Percentiles rank a stretch among this genome's conserved stretches.
Evolutionary conservation across 2,888 invertebrate species (phyloP).

Genomic region (Nasonovia ribisnigri): DNA sequence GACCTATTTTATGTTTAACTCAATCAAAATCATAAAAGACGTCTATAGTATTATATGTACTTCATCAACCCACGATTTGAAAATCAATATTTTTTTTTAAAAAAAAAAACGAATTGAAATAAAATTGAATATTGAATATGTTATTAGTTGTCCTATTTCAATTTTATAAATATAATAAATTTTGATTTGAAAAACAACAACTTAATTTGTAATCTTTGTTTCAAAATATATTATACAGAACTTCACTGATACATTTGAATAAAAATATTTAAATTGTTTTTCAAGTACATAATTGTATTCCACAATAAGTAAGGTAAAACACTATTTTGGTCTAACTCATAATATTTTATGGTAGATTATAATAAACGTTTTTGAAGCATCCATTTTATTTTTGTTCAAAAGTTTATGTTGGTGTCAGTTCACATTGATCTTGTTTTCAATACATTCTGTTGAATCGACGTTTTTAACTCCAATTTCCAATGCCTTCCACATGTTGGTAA

Average conservation of each 20-base stretch:
- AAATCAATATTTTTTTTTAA: conserved; percentile 75
- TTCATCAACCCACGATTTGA: conserved; percentile 74
- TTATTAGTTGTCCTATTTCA: neutral
- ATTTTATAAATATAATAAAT: neutral
- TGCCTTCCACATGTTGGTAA: neutral
- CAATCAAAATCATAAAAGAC: no score
- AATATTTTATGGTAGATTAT: neutral
- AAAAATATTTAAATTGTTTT: neutral
- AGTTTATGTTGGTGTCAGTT: neutral
- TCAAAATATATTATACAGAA: neutral
- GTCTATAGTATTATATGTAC: no score
- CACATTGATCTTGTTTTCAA: neutral
- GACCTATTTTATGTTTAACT: no score
- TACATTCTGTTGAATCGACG: neutral
- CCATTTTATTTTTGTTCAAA: neutral
- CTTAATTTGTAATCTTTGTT: neutral
- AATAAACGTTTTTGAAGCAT: neutral
- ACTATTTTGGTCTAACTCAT: neutral
- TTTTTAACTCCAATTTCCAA: neutral
- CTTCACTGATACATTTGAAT: neutral
- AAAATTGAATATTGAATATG: conserved; percentile 12
- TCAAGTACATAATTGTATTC: neutral
- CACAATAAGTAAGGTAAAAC: neutral
- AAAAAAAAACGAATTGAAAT: conserved; percentile 71
- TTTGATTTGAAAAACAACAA: neutral